Base-by-base conservation (phyloP, 2,888 invertebrate genomes). In the Drosophila fungiperda region DNA sequence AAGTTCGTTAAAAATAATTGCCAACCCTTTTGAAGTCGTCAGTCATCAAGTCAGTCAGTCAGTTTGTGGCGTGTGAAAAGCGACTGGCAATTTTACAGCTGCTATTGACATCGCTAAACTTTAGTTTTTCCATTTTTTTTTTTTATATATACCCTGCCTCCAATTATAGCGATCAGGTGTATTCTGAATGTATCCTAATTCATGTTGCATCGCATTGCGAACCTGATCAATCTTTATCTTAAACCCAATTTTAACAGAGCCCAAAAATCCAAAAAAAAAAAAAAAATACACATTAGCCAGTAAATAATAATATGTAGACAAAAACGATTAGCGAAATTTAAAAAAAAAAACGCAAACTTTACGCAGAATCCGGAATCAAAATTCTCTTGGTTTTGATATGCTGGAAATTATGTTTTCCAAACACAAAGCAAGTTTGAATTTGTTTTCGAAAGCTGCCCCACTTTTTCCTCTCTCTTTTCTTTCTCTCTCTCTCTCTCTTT, bases 1-100 rank as follows among this genome's bases (percentile, higher is more conserved):
- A 75, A 70, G 64, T 88, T 86, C 83, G 87, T 86, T 89, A 87
- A 81, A 89, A 89, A 80, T 86, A 89, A 86, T 89, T 89, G 86
- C 73, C 81, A 81, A 69, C 76, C 68, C 68, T 72, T 73, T 72
- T 73, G 57, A 63, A 33, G 67, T 29, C 48, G 66, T 9, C 49
- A 49, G 23, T 49, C 49, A 9, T 49, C 26, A 15, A 49, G 49
- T 49, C 49, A 49, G 49, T 49, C 12, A 53, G 45, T 45, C 45
- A 45, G 26, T 50, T 29, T 82, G 59, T 82, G 62, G 68, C 75
- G 71, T 78, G 73, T 67, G 66, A 82, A 71, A 75, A 66, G 61
- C 63, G 33, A 62, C 61, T 29, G 53, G 63, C 23, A 65, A 69
- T 59, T 73, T 74, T 69, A 55, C 72, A 69, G 53, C 65, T 79